Base-by-base conservation (phyloP, 2,888 invertebrate species). In the Lottia scabra region DNA sequence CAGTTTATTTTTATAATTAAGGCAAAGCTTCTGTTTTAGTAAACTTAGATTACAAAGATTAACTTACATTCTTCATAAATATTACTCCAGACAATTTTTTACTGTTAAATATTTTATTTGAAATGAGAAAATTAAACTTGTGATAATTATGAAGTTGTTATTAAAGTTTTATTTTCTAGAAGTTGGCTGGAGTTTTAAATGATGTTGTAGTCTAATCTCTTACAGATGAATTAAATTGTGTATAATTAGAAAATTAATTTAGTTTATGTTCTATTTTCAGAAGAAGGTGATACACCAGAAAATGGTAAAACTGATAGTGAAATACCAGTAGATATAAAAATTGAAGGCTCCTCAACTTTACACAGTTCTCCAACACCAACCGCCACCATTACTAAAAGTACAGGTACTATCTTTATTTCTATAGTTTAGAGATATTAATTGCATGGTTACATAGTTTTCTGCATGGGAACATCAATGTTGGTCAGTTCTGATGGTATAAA, bases 21-120 rank as follows among this genome's bases (percentile, higher is more conserved):
- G 56, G 56, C 56, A 56, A 56, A 56, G n/a, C 56, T 56, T 56
- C 56, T 56, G 56, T 56, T 56, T 56, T 56, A 56, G 56, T 56
- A 56, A 56, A 56, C 56, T 56, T 56, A 56, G 56, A 56, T 56
- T 56, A 56, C 56, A 56, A 56, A 56, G 56, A 56, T 56, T 56
- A 56, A 56, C 56, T 56, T 19, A 56, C 56, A 56, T 56, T 56
- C 56, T 56, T 56, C 56, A 56, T 56, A 56, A 56, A 56, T 56
- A 19, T 56, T 56, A n/a, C 56, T 19, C 56, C 19, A 56, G 56
- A 56, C n/a, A 19, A 56, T 19, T 19, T 56, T 56, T 56, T 19
- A 16, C 30, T 30, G 30, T 12, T 56, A 19, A 56, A 56, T n/a
- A 56, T 56, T 56, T 6, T 56, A 19, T 56, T 56, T 56, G n/a